phyloP scores from a whole-genome alignment of 2,797 vertebrate genomes.

The Phoxinus dragarum region DNA sequence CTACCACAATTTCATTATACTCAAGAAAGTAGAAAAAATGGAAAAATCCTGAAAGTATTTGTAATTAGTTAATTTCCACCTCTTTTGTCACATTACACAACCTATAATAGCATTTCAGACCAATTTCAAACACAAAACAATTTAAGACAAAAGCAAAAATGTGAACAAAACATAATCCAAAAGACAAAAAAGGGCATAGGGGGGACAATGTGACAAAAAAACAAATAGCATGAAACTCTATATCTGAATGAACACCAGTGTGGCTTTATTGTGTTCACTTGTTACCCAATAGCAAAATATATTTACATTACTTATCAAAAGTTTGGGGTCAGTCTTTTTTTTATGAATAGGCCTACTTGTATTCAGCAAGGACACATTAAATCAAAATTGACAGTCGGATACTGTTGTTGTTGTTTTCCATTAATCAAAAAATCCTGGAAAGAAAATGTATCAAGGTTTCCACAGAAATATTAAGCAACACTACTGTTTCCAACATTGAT shows the following conservation, averaged over 20 bases:
- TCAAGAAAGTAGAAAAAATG: no score
- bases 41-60: no score
- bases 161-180: background rate
- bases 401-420: background rate
- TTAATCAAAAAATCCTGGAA: background rate
- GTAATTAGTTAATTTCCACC: no score
- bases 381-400: background rate
- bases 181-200: background rate
- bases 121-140: background rate
- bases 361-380: no score
- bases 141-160: background rate
- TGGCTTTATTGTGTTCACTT: background rate
- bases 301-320: background rate
- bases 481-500: background rate
- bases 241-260: background rate
- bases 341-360: background rate
- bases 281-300: background rate
- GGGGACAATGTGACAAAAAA: background rate
- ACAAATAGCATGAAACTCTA: background rate
- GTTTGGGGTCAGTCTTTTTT: background rate
- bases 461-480: background rate
- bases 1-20: no score
- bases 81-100: background rate
- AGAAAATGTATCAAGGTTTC: background rate
- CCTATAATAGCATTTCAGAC: background rate